Evolutionary conservation across 1,140 invertebrate genomes (phyloP), one percentile per base, ranked within the genome.

Genomic region (Megalonaias nervosa): DNA sequence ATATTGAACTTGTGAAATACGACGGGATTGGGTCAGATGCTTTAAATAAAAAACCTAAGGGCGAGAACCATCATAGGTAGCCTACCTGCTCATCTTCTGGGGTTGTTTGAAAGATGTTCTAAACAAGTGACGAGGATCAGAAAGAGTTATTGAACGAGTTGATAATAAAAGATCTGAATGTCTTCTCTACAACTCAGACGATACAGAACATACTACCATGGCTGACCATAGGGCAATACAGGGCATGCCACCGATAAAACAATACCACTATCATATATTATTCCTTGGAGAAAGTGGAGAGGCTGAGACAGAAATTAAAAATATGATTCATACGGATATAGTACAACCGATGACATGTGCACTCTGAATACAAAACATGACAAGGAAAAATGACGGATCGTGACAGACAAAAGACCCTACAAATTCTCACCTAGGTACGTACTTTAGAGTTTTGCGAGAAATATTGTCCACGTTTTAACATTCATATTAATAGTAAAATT

Each of bases 331-430:
- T 19, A n/a, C 59, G 9, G 75, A 60, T 23, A 71, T 91, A 23
- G 89, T 91, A 60, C 75, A 82, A 71, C 83, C 83, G 26, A 2
- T 26, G 26, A 26, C 26, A 26, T 26, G 26, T 26, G 26, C 26
- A 26, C 26, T 26, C 26, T 26, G 26, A 26, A 26, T 26, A 26
- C 26, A 26, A 26, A 26, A 26, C 26, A 26, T 1, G 1, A 26
- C 1, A 26, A 26, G 26, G 26, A 26, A 26, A 26, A 26, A 1
- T 26, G 26, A 26, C 26, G 26, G 26, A 26, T 26, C 26, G 26
- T 26, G 2, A 26, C 26, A 26, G 26, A 26, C 26, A 26, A 26
- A 26, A 26, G 26, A 26, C 26, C 26, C 26, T 26, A 26, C 26
- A 26, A 26, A 26, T 26, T 26, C 26, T 26, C 26, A 26, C 26